phyloP scores from a whole-genome alignment of 1,140 invertebrate species.

The Leptinotarsa lineolata region DNA sequence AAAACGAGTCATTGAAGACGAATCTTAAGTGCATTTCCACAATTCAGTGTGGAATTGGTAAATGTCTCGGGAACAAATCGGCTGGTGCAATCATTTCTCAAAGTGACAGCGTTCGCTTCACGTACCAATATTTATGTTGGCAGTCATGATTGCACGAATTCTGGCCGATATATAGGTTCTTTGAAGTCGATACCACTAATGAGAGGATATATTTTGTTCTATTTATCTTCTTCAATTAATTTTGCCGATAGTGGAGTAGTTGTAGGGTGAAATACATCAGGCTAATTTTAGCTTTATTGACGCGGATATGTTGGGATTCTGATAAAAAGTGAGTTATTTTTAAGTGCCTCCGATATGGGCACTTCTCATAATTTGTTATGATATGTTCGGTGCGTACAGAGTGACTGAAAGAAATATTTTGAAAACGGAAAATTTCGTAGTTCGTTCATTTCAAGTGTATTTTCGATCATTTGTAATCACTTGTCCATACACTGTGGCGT shows the following conservation, averaged over 20 bases:
- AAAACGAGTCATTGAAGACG: neutral
- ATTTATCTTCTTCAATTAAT: slow-evolving; percentile 41
- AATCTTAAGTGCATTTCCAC: neutral
- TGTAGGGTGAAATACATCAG: slow-evolving; percentile 31
- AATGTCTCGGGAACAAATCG: slow-evolving; percentile 31
- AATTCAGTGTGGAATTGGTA: neutral
- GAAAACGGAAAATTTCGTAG: no score
- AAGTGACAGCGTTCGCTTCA: slow-evolving; percentile 32
- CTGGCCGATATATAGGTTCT: slow-evolving; percentile 31
- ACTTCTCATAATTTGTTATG: slow-evolving; percentile 18
- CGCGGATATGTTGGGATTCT: slow-evolving; percentile 14
- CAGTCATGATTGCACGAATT: slow-evolving; percentile 38
- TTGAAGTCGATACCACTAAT: slow-evolving; percentile 41
- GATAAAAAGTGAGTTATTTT: slow-evolving; percentile 29
- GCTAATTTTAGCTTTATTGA: slow-evolving; percentile 31
- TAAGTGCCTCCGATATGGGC: slow-evolving; percentile 21
- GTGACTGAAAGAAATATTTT: neutral
- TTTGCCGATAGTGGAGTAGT: slow-evolving; percentile 35
- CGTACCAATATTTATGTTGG: slow-evolving; percentile 37
- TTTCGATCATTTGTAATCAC: no score
- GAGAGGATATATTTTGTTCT: slow-evolving; percentile 34
- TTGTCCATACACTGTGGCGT: no score
- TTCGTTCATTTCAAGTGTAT: no score
- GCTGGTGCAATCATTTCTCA: slow-evolving; percentile 34
- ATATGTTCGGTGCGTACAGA: neutral